Evolutionary conservation across 2,113 vertebrate genomes (phyloP).

Genomic region (Aplodontia rufa): DNA sequence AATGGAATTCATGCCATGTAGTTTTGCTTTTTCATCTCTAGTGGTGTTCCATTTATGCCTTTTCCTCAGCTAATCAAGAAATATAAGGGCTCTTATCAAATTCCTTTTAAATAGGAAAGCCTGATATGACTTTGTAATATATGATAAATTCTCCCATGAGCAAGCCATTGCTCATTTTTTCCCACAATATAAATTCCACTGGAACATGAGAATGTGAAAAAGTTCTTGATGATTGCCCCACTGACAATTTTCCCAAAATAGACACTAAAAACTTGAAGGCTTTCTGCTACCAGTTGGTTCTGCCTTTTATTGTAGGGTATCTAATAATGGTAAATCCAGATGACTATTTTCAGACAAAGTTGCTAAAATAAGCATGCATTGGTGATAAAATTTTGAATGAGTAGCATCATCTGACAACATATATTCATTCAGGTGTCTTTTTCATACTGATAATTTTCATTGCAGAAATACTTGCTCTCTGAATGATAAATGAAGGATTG

Average conservation of each 20-base stretch:
- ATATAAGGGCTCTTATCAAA: neutral
- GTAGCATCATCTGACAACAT: neutral
- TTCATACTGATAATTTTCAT: neutral
- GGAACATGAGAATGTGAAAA: neutral
- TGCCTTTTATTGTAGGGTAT: neutral
- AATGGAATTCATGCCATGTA: neutral
- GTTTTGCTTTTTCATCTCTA: neutral
- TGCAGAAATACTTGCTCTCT: too few species aligned
- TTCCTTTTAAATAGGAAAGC: neutral
- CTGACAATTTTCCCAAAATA: neutral
- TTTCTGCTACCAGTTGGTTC: neutral
- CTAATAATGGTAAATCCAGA: neutral
- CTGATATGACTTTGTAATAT: neutral
- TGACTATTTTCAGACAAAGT: neutral
- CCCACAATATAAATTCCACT: neutral
- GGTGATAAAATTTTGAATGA: neutral
- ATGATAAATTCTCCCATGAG: neutral
- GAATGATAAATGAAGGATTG: neutral
- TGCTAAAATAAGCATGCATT: neutral
- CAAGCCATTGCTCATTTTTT: neutral
- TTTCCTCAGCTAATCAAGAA: neutral
- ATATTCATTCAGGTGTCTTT: neutral
- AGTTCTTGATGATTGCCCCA: neutral
- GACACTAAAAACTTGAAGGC: neutral
- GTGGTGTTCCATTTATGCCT: slow-evolving; percentile 1